Evolutionary conservation across 2,888 invertebrate species (phyloP), one percentile per base, ranked within the genome.

Genomic region (Mythimna impura): DNA sequence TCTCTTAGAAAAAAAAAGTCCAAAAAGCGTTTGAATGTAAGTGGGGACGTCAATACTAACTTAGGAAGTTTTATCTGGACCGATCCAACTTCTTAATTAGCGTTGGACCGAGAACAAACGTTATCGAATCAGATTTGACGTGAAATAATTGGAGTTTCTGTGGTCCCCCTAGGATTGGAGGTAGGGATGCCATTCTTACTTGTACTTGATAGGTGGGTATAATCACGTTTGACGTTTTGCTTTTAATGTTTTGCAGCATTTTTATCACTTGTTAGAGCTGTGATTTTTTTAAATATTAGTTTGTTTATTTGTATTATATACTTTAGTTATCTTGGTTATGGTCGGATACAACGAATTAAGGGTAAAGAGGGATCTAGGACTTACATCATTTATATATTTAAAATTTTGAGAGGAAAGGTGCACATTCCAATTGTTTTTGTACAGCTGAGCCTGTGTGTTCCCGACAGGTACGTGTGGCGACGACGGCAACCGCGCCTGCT

Each of bases 11-110:
- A 70, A 75, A 80, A 75, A 80, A 72, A 81, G 70, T 74, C 76
- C 67, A 80, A 76, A 70, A 82, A 82, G 60, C 74, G 58, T 81
- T 81, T 81, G 68, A 66, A 79, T 77, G 66, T 88, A 86, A 87
- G 84, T 82, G 78, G 83, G 63, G 73, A 82, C 83, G 87, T 87
- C 88, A 88, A 87, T 89, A 84, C 75, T 78, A 83, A 85, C 84
- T 85, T 78, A 65, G 68, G 71, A 85, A 89, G 86, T 89, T 89
- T 88, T 89, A 88, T 89, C 89, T 83, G 76, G 82, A 76, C 82
- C 89, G 78, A 87, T 89, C 83, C 83, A 83, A 89, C 86, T 89
- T 89, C 80, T 75, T 88, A 89, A 89, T 89, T 89, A 88, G 86
- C 87, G 76, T 76, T 60, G 78, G 75, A 80, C 78, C 68, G 66